phyloP scores from a whole-genome alignment of 1,140 invertebrate genomes.

The Tachypleus tridentatus region DNA sequence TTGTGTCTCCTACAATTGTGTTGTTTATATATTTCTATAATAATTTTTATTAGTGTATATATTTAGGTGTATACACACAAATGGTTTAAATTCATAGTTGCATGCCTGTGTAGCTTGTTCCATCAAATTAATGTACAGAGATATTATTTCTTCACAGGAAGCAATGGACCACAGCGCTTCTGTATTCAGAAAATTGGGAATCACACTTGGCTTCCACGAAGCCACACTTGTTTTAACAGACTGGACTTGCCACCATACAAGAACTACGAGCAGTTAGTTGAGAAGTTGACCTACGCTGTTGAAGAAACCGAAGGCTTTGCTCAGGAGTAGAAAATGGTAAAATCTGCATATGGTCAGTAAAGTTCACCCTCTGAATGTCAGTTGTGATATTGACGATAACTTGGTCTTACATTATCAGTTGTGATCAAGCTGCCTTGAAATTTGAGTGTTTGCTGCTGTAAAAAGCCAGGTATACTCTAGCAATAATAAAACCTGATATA shows the following conservation, averaged over 20 bases:
- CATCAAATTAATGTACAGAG: no score
- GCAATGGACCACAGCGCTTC: slow-evolving; percentile 95
- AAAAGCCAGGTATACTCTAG: no score
- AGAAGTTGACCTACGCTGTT: slow-evolving; percentile 93
- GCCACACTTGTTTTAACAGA: slow-evolving; percentile 56
- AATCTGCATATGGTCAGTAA: no score
- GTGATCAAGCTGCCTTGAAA: no score
- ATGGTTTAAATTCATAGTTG: not conserved
- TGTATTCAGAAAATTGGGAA: slow-evolving; percentile 99
- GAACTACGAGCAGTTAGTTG: slow-evolving; percentile 86
- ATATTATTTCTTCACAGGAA: slow-evolving; percentile 43
- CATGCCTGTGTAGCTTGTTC: no score
- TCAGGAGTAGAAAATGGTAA: slow-evolving; percentile 56
- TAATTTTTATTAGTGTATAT: not conserved
- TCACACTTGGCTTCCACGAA: slow-evolving; percentile 91
- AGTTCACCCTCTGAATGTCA: no score
- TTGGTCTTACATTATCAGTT: no score
- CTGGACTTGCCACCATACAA: slow-evolving; percentile 51
- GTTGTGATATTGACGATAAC: no score
- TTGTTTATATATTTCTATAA: no score
- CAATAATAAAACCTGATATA: no score
- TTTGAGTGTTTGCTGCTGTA: no score
- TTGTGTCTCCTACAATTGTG: no score
- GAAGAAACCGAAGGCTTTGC: slow-evolving; percentile 99
- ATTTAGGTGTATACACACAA: not conserved